Conservation (phyloP, 2,888 invertebrate genomes). For the Zelleria hepariella region DNA sequence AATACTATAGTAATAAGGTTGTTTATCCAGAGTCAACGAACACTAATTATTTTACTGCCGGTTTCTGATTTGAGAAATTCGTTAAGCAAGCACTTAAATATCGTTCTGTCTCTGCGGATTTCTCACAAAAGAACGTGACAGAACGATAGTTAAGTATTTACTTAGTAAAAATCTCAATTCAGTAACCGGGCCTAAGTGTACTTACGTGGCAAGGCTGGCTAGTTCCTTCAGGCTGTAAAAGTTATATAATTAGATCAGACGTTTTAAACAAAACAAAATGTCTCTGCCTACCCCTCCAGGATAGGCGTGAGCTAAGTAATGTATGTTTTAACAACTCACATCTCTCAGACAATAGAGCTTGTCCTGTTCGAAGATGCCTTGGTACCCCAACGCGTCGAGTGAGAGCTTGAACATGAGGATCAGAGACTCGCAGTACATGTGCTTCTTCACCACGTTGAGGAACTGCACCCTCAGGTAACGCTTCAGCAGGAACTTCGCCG, state of each 20-base stretch:
- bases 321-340: conserved; percentile 29
- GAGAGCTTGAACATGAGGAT: conserved; percentile 38
- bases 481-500: conserved; percentile 42
- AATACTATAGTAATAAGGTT: too few relatives aligned
- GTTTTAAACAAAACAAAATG: background rate
- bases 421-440: conserved; percentile 45
- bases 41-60: too few relatives aligned
- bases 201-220: conserved; percentile 61
- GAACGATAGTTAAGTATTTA: too few relatives aligned
- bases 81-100: too few relatives aligned
- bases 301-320: too few relatives aligned
- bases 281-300: background rate
- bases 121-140: too few relatives aligned
- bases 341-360: conserved; percentile 40
- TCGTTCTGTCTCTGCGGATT: too few relatives aligned
- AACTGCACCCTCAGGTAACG: conserved; percentile 43
- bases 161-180: too few relatives aligned
- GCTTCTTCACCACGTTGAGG: conserved; percentile 41
- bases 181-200: too few relatives aligned
- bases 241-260: background rate
- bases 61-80: too few relatives aligned
- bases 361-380: conserved; percentile 25
- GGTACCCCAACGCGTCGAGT: conserved; percentile 35
- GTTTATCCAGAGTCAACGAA: too few relatives aligned
- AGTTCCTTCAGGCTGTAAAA: conserved; percentile 34